Percentiles rank a stretch among this genome's conserved stretches.
Evolutionary conservation across 2,888 invertebrate genomes (phyloP).

Genomic region (Cylindroiulus punctatus): DNA sequence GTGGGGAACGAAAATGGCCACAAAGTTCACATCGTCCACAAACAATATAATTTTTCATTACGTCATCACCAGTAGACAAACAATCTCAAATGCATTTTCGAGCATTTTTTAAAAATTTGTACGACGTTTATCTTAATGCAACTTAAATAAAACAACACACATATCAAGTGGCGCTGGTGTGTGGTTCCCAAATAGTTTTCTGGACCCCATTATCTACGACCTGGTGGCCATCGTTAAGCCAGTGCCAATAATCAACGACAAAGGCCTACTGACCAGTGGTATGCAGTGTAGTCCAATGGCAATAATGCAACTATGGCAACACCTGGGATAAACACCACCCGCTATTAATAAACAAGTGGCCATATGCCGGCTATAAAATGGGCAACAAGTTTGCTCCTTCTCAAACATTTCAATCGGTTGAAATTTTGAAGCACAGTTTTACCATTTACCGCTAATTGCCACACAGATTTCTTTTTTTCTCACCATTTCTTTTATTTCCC

Average conservation of each 20-base stretch:
- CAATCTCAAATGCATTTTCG: not conserved
- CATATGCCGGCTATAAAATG: slow-evolving; percentile 43
- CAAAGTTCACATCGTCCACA: not conserved
- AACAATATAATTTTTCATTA: no score
- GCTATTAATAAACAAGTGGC: slow-evolving; percentile 38
- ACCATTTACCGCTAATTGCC: not conserved
- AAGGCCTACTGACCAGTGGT: slow-evolving; percentile 31
- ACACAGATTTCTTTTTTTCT: not conserved
- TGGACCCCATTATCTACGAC: not conserved
- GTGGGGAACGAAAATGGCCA: not conserved
- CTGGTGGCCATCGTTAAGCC: not conserved
- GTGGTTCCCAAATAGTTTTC: not conserved
- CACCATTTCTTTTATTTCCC: not conserved
- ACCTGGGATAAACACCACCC: slow-evolving; percentile 14
- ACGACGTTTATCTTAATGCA: no score
- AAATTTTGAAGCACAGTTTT: not conserved
- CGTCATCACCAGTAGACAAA: no score
- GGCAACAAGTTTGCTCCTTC: slow-evolving; percentile 23
- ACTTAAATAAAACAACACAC: no score
- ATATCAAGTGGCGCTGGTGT: no score
- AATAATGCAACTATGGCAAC: slow-evolving; percentile 35
- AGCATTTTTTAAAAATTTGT: no score
- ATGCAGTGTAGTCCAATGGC: slow-evolving; percentile 14
- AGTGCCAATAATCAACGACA: not conserved
- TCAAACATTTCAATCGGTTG: not conserved